Percentiles rank a stretch among this genome's conserved stretches.
Conservation (phyloP, 2,113 vertebrate genomes). For the Campylomormyrus tamandua region DNA sequence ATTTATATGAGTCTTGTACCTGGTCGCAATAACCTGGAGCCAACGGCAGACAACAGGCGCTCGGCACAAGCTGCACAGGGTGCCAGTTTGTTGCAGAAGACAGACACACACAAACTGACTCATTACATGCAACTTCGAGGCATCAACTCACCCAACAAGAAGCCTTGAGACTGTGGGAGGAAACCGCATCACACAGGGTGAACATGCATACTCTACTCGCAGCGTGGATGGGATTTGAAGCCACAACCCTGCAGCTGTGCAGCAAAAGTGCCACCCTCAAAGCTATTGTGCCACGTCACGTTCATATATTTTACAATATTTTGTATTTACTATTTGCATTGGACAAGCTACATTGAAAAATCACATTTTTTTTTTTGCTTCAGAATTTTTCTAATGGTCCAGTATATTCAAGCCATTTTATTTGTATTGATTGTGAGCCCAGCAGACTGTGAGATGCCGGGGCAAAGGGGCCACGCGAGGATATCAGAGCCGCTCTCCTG, state of each 20-base stretch:
- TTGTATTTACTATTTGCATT: neutral
- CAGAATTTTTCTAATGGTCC: neutral
- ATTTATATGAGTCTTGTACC: neutral
- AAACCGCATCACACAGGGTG: neutral
- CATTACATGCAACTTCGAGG: neutral
- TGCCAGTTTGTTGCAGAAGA: neutral
- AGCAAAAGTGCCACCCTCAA: neutral
- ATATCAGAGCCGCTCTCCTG: neutral
- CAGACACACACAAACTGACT: neutral
- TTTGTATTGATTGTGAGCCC: neutral
- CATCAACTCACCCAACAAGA: neutral
- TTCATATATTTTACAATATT: neutral
- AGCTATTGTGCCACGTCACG: neutral
- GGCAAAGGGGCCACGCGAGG: neutral
- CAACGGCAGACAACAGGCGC: neutral
- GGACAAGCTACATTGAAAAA: neutral
- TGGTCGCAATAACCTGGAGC: neutral
- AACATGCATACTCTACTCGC: neutral
- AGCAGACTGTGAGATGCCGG: neutral
- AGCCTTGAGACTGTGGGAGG: neutral
- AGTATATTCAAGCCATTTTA: neutral
- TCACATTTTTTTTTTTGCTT: neutral
- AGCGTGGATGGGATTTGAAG: neutral
- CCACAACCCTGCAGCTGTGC: neutral
- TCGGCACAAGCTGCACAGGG: neutral